These are phyloP conservation scores for Drosophila buzzatii DNA, from an alignment of 2,888 invertebrate species.

Conservation along the genomic window DNA sequence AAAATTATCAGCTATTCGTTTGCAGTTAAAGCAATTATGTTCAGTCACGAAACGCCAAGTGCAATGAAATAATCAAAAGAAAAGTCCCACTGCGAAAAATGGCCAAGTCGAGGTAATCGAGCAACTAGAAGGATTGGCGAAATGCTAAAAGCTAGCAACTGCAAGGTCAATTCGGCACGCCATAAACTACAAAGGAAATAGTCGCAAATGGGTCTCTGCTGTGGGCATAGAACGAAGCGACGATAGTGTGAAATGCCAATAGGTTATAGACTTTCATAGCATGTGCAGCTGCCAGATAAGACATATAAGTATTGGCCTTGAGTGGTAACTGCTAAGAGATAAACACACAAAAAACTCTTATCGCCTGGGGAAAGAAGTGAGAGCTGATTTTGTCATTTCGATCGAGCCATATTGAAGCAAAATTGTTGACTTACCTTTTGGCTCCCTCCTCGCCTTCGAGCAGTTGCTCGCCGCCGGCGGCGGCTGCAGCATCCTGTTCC, in stretches of 20 bases:
- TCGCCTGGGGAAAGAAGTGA: slow-evolving; percentile 20
- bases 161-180: slow-evolving; percentile 75
- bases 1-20: slow-evolving; percentile 55
- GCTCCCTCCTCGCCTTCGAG: slow-evolving; percentile 84
- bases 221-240: slow-evolving; percentile 21
- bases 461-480: slow-evolving; percentile 72
- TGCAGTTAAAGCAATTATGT: slow-evolving; percentile 69
- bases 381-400: background rate
- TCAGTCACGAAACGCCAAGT: slow-evolving; percentile 65
- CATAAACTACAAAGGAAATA: slow-evolving; percentile 16
- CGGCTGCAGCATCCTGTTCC: slow-evolving; percentile 73
- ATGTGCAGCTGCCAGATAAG: slow-evolving; percentile 35
- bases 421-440: slow-evolving; percentile 81
- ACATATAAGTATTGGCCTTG: slow-evolving; percentile 31
- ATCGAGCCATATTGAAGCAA: background rate
- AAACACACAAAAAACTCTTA: slow-evolving; percentile 29
- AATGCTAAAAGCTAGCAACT: slow-evolving; percentile 62
- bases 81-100: slow-evolving; percentile 29
- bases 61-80: slow-evolving; percentile 51
- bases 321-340: slow-evolving; percentile 19
- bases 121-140: slow-evolving; percentile 16
- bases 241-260: slow-evolving; percentile 31
- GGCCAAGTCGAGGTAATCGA: slow-evolving; percentile 5
- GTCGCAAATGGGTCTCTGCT: background rate
- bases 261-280: slow-evolving; percentile 12